Conservation (phyloP, 2,113 vertebrate genomes). For the Salvelinus sp. region DNA sequence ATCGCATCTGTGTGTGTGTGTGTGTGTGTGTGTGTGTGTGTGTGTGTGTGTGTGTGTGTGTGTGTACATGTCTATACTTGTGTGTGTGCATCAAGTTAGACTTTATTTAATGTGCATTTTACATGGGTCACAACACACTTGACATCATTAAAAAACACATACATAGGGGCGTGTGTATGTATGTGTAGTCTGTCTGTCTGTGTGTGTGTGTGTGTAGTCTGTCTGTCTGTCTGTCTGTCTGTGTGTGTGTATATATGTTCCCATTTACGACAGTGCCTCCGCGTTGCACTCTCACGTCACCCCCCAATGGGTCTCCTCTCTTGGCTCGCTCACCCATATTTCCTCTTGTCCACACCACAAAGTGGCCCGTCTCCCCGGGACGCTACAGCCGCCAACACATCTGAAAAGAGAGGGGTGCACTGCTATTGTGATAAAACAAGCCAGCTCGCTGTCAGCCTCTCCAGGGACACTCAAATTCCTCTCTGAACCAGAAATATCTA, state of each 20-base stretch:
- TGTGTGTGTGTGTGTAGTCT: too few species aligned
- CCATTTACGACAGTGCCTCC: too few species aligned
- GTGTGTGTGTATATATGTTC: too few species aligned
- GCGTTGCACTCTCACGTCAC: neutral
- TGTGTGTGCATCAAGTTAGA: neutral
- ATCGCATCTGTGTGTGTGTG: too few species aligned
- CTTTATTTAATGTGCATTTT: neutral
- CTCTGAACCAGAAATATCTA: slow-evolving; percentile 55
- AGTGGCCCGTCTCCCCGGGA: slow-evolving; percentile 39
- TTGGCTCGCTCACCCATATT: slow-evolving; percentile 61
- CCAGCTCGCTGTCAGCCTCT: slow-evolving; percentile 28
- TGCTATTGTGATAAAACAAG: slow-evolving; percentile 40
- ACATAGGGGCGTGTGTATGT: too few species aligned
- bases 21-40: neutral
- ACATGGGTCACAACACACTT: neutral
- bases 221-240: too few species aligned
- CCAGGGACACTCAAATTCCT: slow-evolving; percentile 44
- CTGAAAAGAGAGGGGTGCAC: slow-evolving; percentile 48
- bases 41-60: neutral
- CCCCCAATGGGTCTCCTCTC: slow-evolving; percentile 21
- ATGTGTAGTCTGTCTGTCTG: too few species aligned
- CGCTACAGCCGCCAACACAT: slow-evolving; percentile 45
- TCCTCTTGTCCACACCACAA: slow-evolving; percentile 66
- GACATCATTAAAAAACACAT: neutral
- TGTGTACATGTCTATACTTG: too few species aligned